These are phyloP conservation scores for Enteromius anoplus DNA, from an alignment of 2,797 vertebrate genomes.

Conservation along the genomic window DNA sequence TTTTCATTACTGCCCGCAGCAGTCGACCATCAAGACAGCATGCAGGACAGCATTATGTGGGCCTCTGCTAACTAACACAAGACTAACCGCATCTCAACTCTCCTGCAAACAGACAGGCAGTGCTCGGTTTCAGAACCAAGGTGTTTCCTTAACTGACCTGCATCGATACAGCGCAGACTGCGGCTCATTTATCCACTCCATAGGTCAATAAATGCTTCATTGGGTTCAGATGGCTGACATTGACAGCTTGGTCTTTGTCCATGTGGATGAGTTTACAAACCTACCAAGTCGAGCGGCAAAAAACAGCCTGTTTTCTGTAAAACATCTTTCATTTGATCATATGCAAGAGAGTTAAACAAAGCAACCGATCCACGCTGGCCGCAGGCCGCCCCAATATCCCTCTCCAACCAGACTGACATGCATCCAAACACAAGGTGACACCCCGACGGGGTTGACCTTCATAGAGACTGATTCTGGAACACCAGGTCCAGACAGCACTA, in stretches of 20 bases:
- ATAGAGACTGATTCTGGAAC: slow-evolving; percentile 28
- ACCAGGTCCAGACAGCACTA: slow-evolving; percentile 21
- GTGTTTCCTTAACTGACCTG: slow-evolving; percentile 29
- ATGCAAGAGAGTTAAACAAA: slow-evolving; percentile 10
- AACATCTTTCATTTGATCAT: background rate
- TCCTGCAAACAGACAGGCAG: slow-evolving; percentile 5
- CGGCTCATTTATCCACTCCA: slow-evolving; percentile 40
- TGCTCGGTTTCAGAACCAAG: slow-evolving; percentile 17
- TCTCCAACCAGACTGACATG: slow-evolving; percentile 25
- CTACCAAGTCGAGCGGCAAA: background rate
- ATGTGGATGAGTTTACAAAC: slow-evolving; percentile 1
- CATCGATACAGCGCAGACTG: slow-evolving; percentile 21
- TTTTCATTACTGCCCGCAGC: slow-evolving; percentile 33
- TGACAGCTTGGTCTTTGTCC: slow-evolving; percentile 3
- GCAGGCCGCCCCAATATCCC: slow-evolving; percentile 3
- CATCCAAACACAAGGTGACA: slow-evolving; percentile 49
- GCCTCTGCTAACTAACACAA: background rate
- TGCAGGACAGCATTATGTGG: background rate
- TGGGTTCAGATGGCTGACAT: background rate
- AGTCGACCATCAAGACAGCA: slow-evolving; percentile 14
- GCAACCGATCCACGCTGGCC: background rate
- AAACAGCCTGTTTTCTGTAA: background rate
- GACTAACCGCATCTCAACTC: background rate
- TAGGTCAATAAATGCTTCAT: slow-evolving; percentile 15
- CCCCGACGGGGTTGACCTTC: slow-evolving; percentile 44